phyloP scores from a whole-genome alignment of 2,888 invertebrate species.

The Slavum lentiscoides region DNA sequence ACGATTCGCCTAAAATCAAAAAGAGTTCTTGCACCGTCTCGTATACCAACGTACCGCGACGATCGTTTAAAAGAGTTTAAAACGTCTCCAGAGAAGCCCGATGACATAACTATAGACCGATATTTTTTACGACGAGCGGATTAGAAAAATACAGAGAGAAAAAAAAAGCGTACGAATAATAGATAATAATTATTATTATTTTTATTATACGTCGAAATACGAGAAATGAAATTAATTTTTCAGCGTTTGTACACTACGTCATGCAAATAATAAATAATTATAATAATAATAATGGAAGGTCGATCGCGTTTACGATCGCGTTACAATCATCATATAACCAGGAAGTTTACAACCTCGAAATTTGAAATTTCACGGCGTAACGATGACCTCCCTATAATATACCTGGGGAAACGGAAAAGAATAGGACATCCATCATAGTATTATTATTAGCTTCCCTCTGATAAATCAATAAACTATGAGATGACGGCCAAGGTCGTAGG shows the following conservation, averaged over 20 bases:
- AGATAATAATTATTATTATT: too few species aligned
- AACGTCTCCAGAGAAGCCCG: too few species aligned
- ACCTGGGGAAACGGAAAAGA: background rate
- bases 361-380: background rate
- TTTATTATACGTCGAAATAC: background rate
- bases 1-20: too few species aligned
- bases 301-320: background rate
- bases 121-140: too few species aligned
- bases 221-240: background rate
- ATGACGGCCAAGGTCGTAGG: background rate
- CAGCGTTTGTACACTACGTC: too few species aligned
- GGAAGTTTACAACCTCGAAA: background rate
- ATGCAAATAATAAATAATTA: too few species aligned
- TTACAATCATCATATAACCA: background rate
- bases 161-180: too few species aligned
- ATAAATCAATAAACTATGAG: background rate
- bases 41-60: too few species aligned
- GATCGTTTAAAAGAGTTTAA: too few species aligned
- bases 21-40: too few species aligned
- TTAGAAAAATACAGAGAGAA: too few species aligned
- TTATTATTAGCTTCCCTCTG: slow-evolving; percentile 3
- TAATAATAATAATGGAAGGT: background rate
- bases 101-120: too few species aligned
- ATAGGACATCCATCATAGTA: background rate
- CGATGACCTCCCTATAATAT: background rate